Evolutionary conservation across 2,888 invertebrate species (phyloP).

Genomic region (Apamea anceps): DNA sequence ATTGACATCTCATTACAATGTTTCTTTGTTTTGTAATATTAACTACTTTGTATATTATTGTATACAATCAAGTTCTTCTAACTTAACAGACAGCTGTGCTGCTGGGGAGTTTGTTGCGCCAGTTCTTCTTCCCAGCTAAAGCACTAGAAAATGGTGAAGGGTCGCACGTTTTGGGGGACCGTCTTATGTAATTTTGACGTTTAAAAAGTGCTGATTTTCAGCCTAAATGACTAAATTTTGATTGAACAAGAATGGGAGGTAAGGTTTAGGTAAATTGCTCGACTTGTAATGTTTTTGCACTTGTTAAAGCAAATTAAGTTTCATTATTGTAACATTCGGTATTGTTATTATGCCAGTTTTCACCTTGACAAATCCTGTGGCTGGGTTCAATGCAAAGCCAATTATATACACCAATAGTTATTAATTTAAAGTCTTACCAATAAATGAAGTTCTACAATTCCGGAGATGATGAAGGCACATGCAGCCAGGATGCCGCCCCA

Average conservation of each 20-base stretch:
- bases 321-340: too few relatives aligned
- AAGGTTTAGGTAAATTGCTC: background rate
- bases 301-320: background rate
- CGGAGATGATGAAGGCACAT: constrained; percentile 96
- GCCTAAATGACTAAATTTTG: background rate
- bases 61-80: background rate
- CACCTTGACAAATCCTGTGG: background rate
- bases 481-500: constrained; percentile 97
- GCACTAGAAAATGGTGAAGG: background rate
- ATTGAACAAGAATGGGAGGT: background rate
- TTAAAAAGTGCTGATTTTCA: background rate
- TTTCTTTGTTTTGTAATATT: background rate
- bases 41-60: background rate
- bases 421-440: constrained; percentile 87
- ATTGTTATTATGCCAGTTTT: background rate
- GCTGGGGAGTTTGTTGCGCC: background rate
- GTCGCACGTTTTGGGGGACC: too few relatives aligned
- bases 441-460: constrained; percentile 94
- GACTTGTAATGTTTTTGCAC: background rate
- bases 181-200: background rate
- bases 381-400: background rate
- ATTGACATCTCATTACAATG: background rate
- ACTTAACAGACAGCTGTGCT: background rate
- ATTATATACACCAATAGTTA: background rate
- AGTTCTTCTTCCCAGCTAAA: background rate